Conservation (phyloP, 2,797 vertebrate species). For the Hirundo rustica region DNA sequence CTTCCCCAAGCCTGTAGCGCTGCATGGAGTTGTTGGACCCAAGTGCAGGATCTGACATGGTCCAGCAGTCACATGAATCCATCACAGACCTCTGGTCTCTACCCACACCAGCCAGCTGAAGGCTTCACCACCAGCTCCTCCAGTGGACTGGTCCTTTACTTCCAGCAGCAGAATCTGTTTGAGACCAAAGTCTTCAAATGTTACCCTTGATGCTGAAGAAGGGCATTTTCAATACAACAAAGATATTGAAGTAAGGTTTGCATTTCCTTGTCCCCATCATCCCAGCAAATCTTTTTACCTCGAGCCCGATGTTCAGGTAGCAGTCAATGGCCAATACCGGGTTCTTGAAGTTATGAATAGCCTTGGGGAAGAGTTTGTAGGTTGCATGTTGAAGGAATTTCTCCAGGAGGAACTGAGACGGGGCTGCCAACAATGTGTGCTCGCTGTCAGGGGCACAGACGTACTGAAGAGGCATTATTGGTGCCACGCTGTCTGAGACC, state of each 20-base stretch:
- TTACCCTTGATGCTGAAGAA: neutral
- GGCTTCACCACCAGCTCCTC: neutral
- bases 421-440: constrained; percentile 91
- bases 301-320: constrained; percentile 94
- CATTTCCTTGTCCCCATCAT: neutral
- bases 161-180: neutral
- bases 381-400: constrained; percentile 93
- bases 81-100: neutral
- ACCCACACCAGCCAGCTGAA: neutral
- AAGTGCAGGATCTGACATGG: neutral
- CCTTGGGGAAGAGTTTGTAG: constrained; percentile 92
- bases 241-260: neutral
- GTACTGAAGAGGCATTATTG: constrained; percentile 89
- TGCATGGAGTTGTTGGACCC: neutral
- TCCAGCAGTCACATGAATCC: neutral
- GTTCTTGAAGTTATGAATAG: constrained; percentile 86
- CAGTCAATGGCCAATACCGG: constrained; percentile 94
- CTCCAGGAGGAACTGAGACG: constrained; percentile 94
- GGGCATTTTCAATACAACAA: neutral
- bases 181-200: neutral
- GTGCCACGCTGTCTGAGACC: constrained; percentile 84
- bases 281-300: constrained; percentile 77
- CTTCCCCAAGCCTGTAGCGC: neutral
- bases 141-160: neutral
- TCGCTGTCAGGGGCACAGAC: constrained; percentile 97